These are phyloP conservation scores for Onthophagus sagittarius DNA, from an alignment of 2,888 invertebrate genomes.

Conservation along the genomic window DNA sequence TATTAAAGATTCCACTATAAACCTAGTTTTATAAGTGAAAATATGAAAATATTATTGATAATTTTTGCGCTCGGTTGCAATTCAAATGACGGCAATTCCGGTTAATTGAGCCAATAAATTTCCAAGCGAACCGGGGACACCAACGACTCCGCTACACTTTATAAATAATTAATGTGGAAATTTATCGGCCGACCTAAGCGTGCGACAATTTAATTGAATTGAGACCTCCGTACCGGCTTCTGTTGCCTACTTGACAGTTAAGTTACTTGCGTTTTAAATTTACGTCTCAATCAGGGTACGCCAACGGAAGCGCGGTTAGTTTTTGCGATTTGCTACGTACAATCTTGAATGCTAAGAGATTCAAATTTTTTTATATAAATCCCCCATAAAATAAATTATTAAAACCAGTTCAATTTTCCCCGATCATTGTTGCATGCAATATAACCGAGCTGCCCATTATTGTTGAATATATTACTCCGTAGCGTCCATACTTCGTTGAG, in stretches of 20 bases:
- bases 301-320: neutral
- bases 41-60: neutral
- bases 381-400: neutral
- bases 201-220: neutral
- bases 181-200: neutral
- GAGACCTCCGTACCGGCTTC: neutral
- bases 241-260: neutral
- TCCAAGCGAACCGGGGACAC: neutral
- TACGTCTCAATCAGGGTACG: neutral
- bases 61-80: neutral
- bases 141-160: neutral
- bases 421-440: neutral
- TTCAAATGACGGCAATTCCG: neutral
- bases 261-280: neutral
- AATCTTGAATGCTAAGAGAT: too few species aligned
- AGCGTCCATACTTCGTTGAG: neutral
- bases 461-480: neutral
- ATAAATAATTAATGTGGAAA: neutral
- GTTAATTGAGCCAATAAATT: neutral
- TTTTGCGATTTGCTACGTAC: too few species aligned
- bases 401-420: neutral
- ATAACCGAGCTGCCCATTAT: neutral
- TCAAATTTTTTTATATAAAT: neutral
- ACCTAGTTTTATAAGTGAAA: neutral
- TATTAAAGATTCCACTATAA: too few species aligned